Evolutionary conservation across 2,113 vertebrate species (phyloP).

Genomic region (Symphodus melops): DNA sequence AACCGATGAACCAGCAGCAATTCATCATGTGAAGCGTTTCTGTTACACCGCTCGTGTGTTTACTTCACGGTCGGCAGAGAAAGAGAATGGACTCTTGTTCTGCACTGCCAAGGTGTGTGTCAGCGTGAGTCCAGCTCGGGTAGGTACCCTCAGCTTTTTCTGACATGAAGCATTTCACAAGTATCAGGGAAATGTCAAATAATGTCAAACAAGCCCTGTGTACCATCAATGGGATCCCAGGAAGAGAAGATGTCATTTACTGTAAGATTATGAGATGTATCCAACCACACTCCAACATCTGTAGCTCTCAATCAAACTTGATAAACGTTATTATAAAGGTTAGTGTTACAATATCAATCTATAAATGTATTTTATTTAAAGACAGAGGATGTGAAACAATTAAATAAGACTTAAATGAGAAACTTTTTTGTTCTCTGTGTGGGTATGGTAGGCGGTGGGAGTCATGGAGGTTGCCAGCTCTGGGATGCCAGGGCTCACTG

Average conservation of each 20-base stretch:
- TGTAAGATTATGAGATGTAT: conserved; percentile 26
- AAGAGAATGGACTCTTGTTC: conserved; percentile 77
- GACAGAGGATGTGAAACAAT: too few species aligned
- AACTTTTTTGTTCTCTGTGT: too few species aligned
- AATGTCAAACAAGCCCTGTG: conserved; percentile 72
- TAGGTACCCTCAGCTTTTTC: conserved; percentile 69
- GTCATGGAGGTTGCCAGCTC: too few species aligned
- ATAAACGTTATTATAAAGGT: background rate
- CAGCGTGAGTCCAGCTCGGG: conserved; percentile 56
- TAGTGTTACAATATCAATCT: too few species aligned
- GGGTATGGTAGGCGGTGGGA: too few species aligned
- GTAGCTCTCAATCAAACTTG: background rate
- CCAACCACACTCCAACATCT: conserved; percentile 5
- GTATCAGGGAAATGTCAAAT: conserved; percentile 80
- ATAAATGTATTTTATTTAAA: too few species aligned
- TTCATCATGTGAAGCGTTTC: conserved; percentile 73
- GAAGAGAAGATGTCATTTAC: background rate
- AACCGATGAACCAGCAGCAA: conserved; percentile 58
- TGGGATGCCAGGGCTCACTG: too few species aligned
- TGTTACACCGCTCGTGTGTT: conserved; percentile 68
- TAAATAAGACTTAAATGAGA: too few species aligned
- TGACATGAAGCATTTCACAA: conserved; percentile 69
- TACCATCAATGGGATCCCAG: conserved; percentile 7
- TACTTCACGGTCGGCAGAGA: conserved; percentile 76
- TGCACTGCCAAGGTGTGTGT: conserved; percentile 59